phyloP scores from a whole-genome alignment of 2,113 vertebrate species.

The Odontophorus gujanensis region DNA sequence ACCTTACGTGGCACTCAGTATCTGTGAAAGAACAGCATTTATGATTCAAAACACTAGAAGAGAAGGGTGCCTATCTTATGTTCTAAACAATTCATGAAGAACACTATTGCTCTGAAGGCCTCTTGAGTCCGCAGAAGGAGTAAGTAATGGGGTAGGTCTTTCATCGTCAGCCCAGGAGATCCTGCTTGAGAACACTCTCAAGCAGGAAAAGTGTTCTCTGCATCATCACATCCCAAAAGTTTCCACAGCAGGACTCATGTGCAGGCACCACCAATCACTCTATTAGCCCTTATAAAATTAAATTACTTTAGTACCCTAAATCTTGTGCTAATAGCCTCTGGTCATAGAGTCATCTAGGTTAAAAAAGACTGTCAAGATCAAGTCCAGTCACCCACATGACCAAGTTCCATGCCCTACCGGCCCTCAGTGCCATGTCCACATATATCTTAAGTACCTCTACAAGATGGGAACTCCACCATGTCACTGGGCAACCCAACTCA shows the following conservation, averaged over 20 bases:
- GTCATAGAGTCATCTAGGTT: neutral
- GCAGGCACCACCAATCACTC: neutral
- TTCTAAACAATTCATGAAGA: neutral
- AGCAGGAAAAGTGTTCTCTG: neutral
- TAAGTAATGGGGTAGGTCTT: neutral
- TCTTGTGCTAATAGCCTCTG: accelerated
- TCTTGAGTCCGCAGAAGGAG: neutral
- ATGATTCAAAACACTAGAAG: neutral
- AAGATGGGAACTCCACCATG: too few species aligned
- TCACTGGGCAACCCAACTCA: too few species aligned
- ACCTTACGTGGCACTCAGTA: neutral
- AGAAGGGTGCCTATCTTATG: neutral
- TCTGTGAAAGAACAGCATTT: neutral
- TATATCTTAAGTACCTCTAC: too few species aligned
- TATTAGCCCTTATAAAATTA: neutral
- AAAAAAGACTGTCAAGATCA: neutral
- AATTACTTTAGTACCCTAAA: neutral
- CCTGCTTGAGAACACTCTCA: neutral
- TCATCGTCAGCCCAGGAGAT: neutral
- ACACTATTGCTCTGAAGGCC: neutral
- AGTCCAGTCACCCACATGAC: neutral
- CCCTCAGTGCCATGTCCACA: too few species aligned
- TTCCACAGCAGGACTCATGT: neutral
- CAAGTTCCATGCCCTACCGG: neutral
- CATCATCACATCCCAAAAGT: accelerated